A percentile compares a stretch with the other conserved stretches of the same genome.
phyloP scores from a whole-genome alignment of 2,113 vertebrate genomes.

The Pan paniscus region DNA sequence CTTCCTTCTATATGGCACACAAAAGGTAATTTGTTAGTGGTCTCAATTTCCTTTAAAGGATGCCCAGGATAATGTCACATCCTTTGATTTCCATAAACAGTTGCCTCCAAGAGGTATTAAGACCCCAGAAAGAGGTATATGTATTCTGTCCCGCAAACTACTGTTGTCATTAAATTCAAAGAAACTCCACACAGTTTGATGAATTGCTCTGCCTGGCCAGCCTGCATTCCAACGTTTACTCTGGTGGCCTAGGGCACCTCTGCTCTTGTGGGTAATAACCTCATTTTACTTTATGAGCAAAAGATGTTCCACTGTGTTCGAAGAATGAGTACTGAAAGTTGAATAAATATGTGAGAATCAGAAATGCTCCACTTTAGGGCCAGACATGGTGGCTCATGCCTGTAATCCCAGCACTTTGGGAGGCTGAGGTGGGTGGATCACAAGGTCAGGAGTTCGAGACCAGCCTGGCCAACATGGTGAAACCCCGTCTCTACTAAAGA shows the following conservation, averaged over 20 bases:
- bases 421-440: too few relatives aligned
- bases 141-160: background rate
- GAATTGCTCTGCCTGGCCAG: background rate
- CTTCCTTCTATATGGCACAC: background rate
- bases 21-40: background rate
- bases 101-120: background rate
- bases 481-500: too few relatives aligned
- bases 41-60: background rate
- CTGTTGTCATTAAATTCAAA: conserved; percentile 8
- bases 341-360: background rate
- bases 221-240: rapidly evolving
- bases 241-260: background rate
- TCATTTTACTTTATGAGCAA: background rate
- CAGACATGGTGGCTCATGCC: too few relatives aligned
- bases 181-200: background rate
- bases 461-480: too few relatives aligned
- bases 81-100: background rate
- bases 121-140: background rate
- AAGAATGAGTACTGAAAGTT: background rate
- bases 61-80: background rate
- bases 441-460: too few relatives aligned
- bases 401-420: too few relatives aligned
- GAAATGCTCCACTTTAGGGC: background rate
- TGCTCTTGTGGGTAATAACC: background rate
- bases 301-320: background rate